Evolutionary conservation across 2,113 vertebrate species (phyloP).

Genomic region (Chamaetylas fuelleborni): DNA sequence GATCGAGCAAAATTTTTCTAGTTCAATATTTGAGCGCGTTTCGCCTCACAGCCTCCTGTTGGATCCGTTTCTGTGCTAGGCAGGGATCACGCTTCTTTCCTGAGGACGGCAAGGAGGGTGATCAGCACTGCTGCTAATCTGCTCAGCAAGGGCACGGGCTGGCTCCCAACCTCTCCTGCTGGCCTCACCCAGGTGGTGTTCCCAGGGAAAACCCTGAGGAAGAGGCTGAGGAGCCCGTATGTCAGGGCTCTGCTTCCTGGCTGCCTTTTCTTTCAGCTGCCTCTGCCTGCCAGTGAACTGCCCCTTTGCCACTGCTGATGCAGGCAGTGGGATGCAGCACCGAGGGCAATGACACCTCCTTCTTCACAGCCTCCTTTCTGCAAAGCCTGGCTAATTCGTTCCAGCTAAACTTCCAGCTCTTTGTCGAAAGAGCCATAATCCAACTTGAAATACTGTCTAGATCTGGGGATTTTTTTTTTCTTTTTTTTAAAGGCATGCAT

Average conservation of each 20-base stretch:
- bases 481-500: neutral
- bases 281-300: neutral
- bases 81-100: neutral
- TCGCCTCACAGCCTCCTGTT: neutral
- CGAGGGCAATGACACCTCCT: neutral
- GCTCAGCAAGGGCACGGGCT: neutral
- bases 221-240: neutral
- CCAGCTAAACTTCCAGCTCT: neutral
- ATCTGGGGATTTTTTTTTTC: neutral
- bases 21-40: conserved; percentile 64
- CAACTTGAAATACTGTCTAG: neutral
- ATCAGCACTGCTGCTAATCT: neutral
- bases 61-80: neutral
- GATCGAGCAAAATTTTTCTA: conserved; percentile 11
- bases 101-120: neutral
- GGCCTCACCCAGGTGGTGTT: neutral
- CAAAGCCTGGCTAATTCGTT: neutral
- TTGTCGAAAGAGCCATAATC: neutral
- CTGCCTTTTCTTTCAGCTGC: neutral
- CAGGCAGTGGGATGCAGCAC: neutral
- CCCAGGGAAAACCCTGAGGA: neutral
- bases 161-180: neutral
- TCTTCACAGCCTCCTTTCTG: neutral
- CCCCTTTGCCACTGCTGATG: neutral
- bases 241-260: neutral